A percentile compares a stretch with the other conserved stretches of the same genome.
Evolutionary conservation across 1,140 invertebrate genomes (phyloP).

Genomic region (Neodiprion lecontei): DNA sequence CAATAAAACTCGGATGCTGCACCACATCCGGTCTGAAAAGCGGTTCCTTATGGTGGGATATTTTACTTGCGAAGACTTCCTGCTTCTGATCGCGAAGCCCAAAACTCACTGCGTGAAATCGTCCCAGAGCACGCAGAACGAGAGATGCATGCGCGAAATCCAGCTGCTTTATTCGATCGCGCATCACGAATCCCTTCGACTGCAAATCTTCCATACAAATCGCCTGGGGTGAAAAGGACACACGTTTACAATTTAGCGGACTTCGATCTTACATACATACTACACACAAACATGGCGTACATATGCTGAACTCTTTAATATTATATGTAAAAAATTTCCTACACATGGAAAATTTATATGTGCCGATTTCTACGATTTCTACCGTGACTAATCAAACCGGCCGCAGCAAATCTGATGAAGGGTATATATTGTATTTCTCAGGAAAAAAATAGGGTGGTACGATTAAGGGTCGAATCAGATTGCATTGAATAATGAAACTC

Average conservation of each 20-base stretch:
- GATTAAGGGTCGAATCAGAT: too few relatives aligned
- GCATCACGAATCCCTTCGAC: slow-evolving; percentile 52
- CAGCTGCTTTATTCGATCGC: slow-evolving; percentile 56
- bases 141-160: slow-evolving; percentile 54
- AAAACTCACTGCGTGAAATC: slow-evolving; percentile 63
- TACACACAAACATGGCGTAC: neutral
- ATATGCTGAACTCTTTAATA: neutral
- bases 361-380: neutral
- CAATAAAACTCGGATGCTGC: slow-evolving; percentile 22
- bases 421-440: too few relatives aligned
- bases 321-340: too few relatives aligned
- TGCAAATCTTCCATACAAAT: slow-evolving; percentile 65
- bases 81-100: slow-evolving; percentile 56
- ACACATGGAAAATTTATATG: neutral
- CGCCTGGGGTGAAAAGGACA: slow-evolving; percentile 39
- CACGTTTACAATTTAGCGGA: neutral
- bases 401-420: neutral
- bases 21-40: slow-evolving; percentile 13
- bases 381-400: neutral
- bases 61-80: slow-evolving; percentile 35
- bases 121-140: slow-evolving; percentile 61
- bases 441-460: too few relatives aligned
- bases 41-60: neutral
- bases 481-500: too few relatives aligned
- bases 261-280: neutral